Base-by-base conservation (phyloP, 35 echinoderm and acorn worm species). In the Anneissia japonica region DNA sequence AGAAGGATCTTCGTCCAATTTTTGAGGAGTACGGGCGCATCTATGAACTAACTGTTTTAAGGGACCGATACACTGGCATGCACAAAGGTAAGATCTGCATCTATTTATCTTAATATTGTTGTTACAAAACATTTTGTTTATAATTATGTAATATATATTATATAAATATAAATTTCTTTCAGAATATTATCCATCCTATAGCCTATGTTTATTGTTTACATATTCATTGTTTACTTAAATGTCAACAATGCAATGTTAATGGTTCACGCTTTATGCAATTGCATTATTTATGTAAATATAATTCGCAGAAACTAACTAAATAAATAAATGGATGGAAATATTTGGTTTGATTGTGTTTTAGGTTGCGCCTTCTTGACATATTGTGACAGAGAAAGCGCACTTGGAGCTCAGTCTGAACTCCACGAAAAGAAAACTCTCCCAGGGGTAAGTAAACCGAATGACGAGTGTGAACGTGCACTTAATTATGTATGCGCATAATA, bases 301-400 rank as follows among this genome's bases (percentile, higher is more conserved):
- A n/a, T n/a, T n/a, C n/a, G n/a, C n/a, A n/a, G n/a, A n/a, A n/a
- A n/a, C n/a, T 23, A 6, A 45, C 40, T 16, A 45, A 23, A 64
- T 64, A 64, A 64, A 12, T 64, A 64, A 2, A 64, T 43, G 4
- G 14, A 6, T 43, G 14, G 40, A 43, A 43, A 43, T 43, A 43
- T 6, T 43, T 4, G 4, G 40, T 64, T 64, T 23, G 51, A 64
- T 93, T 85, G 76, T 37, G 36, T 29, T 34, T 21, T 77, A 97
- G 95, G 95, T 35, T 97, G 95, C 91, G 95, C 95, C 89, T 97
- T 97, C 80, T 83, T 97, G 77, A 97, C 95, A 39, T 97, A 97
- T 79, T 97, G 95, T 88, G 91, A 97, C 83, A 79, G 95, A 43
- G 91, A 97, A 77, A 97, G 95, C 79, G 95, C 95, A 17, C 86